Conservation (phyloP, 2,113 vertebrate genomes). For the Albula glossodonta region DNA sequence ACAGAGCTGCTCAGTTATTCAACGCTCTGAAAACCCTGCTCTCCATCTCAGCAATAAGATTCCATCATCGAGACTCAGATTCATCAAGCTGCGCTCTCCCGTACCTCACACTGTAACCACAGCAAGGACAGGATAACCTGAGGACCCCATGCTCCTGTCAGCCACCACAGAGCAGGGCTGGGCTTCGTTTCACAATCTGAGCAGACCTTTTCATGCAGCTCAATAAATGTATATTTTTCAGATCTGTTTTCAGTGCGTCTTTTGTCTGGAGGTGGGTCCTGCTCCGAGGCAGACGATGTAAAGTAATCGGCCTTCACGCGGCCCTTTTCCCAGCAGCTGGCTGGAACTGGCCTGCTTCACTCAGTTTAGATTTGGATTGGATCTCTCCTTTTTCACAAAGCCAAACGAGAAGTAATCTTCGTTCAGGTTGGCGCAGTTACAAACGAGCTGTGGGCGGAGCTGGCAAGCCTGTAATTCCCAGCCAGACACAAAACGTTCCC, state of each 20-base stretch:
- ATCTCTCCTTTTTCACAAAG: background rate
- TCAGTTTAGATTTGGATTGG: background rate
- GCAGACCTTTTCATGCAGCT: no score
- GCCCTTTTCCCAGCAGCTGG: background rate
- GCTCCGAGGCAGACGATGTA: no score
- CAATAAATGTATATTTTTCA: no score
- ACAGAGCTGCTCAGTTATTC: conserved; percentile 2
- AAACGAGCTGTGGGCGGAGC: conserved; percentile 29
- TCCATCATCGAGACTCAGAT: background rate
- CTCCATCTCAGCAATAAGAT: background rate
- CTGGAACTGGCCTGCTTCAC: background rate
- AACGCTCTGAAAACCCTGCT: background rate
- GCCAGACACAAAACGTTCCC: no score
- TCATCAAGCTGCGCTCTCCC: background rate
- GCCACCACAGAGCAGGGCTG: no score
- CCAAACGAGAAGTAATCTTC: background rate
- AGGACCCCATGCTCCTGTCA: background rate
- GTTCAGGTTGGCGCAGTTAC: background rate
- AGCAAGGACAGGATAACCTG: background rate
- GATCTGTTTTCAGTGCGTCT: no score
- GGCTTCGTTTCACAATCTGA: no score
- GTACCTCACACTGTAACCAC: background rate
- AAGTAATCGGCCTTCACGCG: no score
- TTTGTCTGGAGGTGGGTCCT: no score
- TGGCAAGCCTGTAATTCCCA: no score